Base-by-base conservation (phyloP, 2,113 vertebrate species). In the Apodemus speciosus region DNA sequence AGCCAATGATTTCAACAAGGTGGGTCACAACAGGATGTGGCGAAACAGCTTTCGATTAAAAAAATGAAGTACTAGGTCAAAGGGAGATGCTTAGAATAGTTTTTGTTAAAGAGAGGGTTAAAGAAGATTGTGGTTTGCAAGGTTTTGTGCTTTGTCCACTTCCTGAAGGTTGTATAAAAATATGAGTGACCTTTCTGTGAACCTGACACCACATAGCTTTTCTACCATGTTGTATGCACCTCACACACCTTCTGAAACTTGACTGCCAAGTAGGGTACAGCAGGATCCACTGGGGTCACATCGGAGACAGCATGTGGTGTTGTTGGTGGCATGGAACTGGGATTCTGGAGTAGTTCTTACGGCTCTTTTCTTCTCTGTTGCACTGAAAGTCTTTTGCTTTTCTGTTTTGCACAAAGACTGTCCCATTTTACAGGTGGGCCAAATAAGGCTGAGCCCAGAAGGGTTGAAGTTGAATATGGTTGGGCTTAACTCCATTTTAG, bases 391-490 rank as follows among this genome's bases (percentile, higher is more conserved):
- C 32, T 7, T 43, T 49, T 79, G 35, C 10, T 60, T 69, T 49
- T 75, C 40, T 43, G 9, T 58, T 62, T 83, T 85, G 69, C 46
- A 87, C 23, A 84, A 88, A 32, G 20, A 88, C 32, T 68, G 3
- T 4, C 27, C 73, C 58, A 83, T 90, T 94, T 96, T 58, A 38
- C 40, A 83, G 80, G 15, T n/a, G 3, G 60, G 35, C 9, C 91
- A 87, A 88, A 60, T 56, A 40, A 96, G 81, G 32, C 72, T 75
- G 27, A 89, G 68, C 20, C 72, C 56, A 25, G 2, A 7, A 32
- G 64, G 25, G 3, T 38, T 81, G 56, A 23, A 9, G 18, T 62
- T 46, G 32, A 2, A 16, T 9, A n/a, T 13, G 64, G 32, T 11
- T 89, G 25, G 32, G 20, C 8, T 62, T 87, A 71, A 60, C 5